phyloP scores from a whole-genome alignment of 1,140 invertebrate genomes.

The Sinonovacula constricta region DNA sequence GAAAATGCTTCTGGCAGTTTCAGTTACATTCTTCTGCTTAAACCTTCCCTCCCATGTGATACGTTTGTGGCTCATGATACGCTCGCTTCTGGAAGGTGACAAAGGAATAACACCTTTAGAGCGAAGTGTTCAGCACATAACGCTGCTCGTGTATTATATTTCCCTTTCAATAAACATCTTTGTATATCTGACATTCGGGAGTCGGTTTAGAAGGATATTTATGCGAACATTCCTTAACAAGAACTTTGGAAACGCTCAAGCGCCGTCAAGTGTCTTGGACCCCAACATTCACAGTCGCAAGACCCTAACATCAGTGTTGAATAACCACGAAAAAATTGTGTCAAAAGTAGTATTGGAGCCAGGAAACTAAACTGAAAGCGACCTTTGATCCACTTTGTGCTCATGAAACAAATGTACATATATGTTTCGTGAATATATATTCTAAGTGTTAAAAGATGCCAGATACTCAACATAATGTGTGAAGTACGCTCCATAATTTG shows the following conservation, averaged over 20 bases:
- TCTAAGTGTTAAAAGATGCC: too few relatives aligned
- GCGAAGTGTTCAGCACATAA: slow-evolving; percentile 80
- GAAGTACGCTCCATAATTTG: too few relatives aligned
- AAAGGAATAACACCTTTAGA: slow-evolving; percentile 22
- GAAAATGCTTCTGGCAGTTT: slow-evolving; percentile 89
- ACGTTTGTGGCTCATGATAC: slow-evolving; percentile 70
- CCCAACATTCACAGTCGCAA: too few relatives aligned
- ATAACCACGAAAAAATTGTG: too few relatives aligned
- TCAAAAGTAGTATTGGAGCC: too few relatives aligned
- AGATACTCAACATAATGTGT: too few relatives aligned
- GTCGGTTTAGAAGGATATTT: slow-evolving; percentile 54
- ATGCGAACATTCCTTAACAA: background rate
- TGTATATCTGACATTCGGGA: slow-evolving; percentile 82
- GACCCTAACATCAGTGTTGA: too few relatives aligned
- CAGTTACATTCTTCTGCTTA: slow-evolving; percentile 87
- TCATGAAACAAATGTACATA: too few relatives aligned
- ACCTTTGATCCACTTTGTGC: too few relatives aligned
- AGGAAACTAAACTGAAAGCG: too few relatives aligned
- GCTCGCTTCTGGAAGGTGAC: slow-evolving; percentile 15
- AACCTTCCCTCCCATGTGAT: slow-evolving; percentile 84
- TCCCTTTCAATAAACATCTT: slow-evolving; percentile 92
- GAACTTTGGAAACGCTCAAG: background rate
- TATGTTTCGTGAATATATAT: too few relatives aligned
- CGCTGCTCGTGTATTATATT: slow-evolving; percentile 85
- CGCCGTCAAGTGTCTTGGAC: background rate